Evolutionary conservation across 1,140 invertebrate genomes (phyloP).

Genomic region (Drosophila tristis): DNA sequence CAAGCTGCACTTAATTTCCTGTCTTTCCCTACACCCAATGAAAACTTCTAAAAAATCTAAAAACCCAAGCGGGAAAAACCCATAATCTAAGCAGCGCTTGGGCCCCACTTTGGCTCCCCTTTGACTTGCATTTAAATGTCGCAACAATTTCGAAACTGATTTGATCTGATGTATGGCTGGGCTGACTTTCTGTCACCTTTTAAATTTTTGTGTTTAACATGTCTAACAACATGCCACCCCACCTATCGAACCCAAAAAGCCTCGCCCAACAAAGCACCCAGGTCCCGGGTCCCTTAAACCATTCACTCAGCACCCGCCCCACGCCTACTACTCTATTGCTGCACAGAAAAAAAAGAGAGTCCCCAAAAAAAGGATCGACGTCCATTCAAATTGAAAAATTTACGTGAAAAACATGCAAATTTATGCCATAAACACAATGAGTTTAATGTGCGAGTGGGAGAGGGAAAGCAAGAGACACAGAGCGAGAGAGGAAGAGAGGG

Average conservation of each 20-base stretch:
- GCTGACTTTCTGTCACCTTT: conserved; percentile 41
- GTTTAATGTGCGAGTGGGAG: conserved; percentile 67
- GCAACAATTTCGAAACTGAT: conserved; percentile 17
- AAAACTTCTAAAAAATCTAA: too few relatives aligned
- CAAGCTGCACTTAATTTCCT: too few relatives aligned
- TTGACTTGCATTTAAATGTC: conserved; percentile 6
- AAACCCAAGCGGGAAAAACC: too few relatives aligned
- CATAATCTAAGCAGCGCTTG: background rate
- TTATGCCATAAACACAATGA: conserved; percentile 83
- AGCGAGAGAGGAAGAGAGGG: conserved; percentile 19
- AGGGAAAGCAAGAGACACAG: conserved; percentile 11
- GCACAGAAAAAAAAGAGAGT: too few relatives aligned
- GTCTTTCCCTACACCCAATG: too few relatives aligned
- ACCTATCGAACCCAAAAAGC: conserved; percentile 44
- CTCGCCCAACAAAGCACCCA: conserved; percentile 21
- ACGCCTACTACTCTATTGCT: background rate
- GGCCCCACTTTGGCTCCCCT: background rate
- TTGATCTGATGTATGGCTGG: conserved; percentile 31
- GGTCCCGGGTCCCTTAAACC: conserved; percentile 18
- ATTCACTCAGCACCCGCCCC: too few relatives aligned
- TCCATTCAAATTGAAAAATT: conserved; percentile 82
- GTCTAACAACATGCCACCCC: conserved; percentile 47
- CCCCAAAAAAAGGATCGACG: conserved; percentile 40
- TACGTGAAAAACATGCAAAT: conserved; percentile 81
- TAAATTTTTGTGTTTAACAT: conserved; percentile 52